Conservation (phyloP, 2,888 invertebrate species). For the Phyllotreta cruciferae region DNA sequence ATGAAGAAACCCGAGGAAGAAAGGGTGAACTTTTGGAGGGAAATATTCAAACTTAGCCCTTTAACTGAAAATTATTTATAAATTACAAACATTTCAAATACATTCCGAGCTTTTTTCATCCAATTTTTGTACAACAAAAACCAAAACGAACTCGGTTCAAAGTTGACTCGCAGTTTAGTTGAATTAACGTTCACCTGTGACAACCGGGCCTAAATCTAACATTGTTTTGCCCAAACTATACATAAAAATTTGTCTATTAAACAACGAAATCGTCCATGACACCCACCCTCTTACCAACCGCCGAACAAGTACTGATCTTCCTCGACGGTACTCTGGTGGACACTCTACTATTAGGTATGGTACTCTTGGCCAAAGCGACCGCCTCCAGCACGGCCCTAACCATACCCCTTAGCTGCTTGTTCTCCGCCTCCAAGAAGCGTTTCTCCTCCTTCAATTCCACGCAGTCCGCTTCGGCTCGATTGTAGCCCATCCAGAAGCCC, state of each 20-base stretch:
- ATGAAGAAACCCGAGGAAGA: constrained; percentile 46
- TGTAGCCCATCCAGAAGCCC: constrained; percentile 64
- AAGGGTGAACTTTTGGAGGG: constrained; percentile 49
- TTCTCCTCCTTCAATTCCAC: constrained; percentile 60
- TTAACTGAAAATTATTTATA: neutral
- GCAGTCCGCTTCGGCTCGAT: constrained; percentile 59
- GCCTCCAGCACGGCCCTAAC: constrained; percentile 57
- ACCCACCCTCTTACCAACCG: constrained; percentile 14
- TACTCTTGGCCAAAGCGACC: constrained; percentile 46
- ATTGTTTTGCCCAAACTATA: too few relatives aligned
- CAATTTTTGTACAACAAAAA: too few relatives aligned
- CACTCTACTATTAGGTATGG: constrained; percentile 41
- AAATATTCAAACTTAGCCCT: constrained; percentile 18
- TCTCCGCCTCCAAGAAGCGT: constrained; percentile 60
- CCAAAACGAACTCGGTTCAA: too few relatives aligned
- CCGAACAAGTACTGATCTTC: constrained; percentile 43
- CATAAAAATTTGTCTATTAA: too few relatives aligned
- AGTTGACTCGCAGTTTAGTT: too few relatives aligned
- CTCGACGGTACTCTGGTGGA: constrained; percentile 46
- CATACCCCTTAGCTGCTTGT: constrained; percentile 57
- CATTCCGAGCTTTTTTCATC: too few relatives aligned
- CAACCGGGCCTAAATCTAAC: too few relatives aligned
- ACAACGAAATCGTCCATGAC: too few relatives aligned
- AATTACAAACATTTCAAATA: neutral
- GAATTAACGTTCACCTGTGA: too few relatives aligned